phyloP scores from a whole-genome alignment of 2,888 invertebrate species.

The Oligia strigilis region DNA sequence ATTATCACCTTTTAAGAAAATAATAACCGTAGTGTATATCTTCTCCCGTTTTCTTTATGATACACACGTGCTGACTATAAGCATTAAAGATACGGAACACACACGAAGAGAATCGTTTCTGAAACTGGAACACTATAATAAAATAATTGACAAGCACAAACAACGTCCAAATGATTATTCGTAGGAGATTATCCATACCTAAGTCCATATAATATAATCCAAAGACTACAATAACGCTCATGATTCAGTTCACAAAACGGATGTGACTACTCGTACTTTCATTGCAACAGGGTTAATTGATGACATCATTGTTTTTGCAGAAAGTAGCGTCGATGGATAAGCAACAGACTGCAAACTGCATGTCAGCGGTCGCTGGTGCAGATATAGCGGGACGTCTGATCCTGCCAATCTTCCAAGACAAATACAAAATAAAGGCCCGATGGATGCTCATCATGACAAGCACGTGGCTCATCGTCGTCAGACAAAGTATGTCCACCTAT shows the following conservation, averaged over 20 bases:
- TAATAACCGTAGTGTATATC: constrained; percentile 1
- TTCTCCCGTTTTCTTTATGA: constrained; percentile 24
- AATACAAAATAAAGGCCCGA: constrained; percentile 91
- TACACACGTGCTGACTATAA: constrained; percentile 1
- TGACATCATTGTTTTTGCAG: constrained; percentile 70
- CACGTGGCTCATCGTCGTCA: constrained; percentile 89
- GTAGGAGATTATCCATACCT: background rate
- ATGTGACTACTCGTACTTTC: background rate
- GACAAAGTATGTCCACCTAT: constrained; percentile 88
- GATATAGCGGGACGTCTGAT: constrained; percentile 92
- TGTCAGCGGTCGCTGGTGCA: constrained; percentile 93
- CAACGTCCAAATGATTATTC: constrained; percentile 2
- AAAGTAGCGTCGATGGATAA: constrained; percentile 83
- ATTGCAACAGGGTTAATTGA: constrained; percentile 4
- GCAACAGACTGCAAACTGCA: constrained; percentile 92
- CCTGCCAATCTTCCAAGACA: constrained; percentile 92
- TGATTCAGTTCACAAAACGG: constrained; percentile 16
- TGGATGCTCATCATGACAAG: constrained; percentile 92
- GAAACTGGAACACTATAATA: background rate
- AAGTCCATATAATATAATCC: background rate
- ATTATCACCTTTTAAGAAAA: constrained; percentile 6
- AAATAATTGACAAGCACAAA: background rate
- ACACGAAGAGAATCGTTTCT: background rate
- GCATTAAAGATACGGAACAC: background rate
- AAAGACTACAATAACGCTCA: constrained; percentile 19